Base-by-base conservation (phyloP, 2,888 invertebrate species). In the Celastrina argiolus region DNA sequence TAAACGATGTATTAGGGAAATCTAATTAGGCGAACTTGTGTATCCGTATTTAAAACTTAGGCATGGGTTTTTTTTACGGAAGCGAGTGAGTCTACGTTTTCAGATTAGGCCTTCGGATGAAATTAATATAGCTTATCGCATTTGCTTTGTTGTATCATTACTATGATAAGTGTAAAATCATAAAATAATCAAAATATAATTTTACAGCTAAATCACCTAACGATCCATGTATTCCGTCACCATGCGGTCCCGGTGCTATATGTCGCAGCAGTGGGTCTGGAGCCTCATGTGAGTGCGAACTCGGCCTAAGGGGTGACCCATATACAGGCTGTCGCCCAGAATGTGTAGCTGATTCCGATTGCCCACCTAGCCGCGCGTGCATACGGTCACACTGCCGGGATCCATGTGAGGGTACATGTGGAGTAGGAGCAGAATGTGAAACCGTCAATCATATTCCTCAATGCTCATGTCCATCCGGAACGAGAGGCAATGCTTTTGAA, bases 331-430 rank as follows among this genome's bases (percentile, higher is more conserved):
- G 96, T 77, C 92, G 95, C 72, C 97, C 97, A 0, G 97, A 97
- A 83, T 97, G 97, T 82, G 91, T 97, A 2, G 94, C 96, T 66
- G 97, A 97, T 78, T 95, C 95, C n/a, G 97, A 97, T 75, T 98
- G 97, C 83, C 93, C 96, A 0, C 93, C 95, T 67, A 94, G 96
- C 72, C 94, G 94, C 74, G 95, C 96, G 1, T 97, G 97, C 78
- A 95, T 95, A 75, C 93, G 94, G 45, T 96, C 96, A 73, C 95
- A 95, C 79, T 98, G 97, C 78, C 92, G 94, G 69, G 96, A 97
- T 84, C 97, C 97, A 45, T 96, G 97, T 78, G 91, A 94, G 66
- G 95, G 95, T 72, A 94, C 96, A 14, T 97, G 97, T 75, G 97
- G 97, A 63, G 81, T 96, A 10, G 97, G 96, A 75, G 96, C 97